Evolutionary conservation across 2,797 vertebrate species (phyloP), one percentile per base, ranked within the genome.

Genomic region (Psittacula echo): DNA sequence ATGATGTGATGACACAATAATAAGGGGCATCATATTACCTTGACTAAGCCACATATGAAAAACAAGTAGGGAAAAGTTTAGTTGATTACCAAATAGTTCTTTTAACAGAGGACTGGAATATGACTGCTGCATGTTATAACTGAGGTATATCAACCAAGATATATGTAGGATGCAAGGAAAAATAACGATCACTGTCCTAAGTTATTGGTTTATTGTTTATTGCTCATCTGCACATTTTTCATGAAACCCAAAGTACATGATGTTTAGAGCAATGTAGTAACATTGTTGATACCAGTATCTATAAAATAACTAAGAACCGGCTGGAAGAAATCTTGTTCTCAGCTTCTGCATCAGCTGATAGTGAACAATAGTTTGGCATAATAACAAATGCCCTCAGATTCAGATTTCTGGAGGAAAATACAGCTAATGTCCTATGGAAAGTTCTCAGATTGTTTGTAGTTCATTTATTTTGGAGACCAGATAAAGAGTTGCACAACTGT

Each of bases 401-500:
- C 68, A 68, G 39, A 85, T 89, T 91, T 94, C 80, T 87, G 51
- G 24, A 81, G 42, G 66, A 93, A 94, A 86, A 84, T 85, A 54
- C 65, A 92, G 24, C 61, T 95, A 58, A 77, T 53, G 12, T 85
- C 29, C 50, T 66, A 53, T 44, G 81, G 87, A 54, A 47, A 70
- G 27, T 79, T 83, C 65, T 70, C 16, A 32, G 30, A 48, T 30
- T 80, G 50, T 44, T 88, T 10, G 14, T 6, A 47, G 9, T 1
- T 1, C 73, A 74, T 77, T 70, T 58, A 26, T 90, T 90, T 94
- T 86, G 66, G 87, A 91, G 34, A 82, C 34, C 16, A 85, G 77
- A 79, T 79, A 42, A 82, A 67, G 23, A 45, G 1, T 32, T 39
- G 21, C 42, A 58, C 4, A 18, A 34, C 44, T 78, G 15, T 41